These are phyloP conservation scores for Stenodera caucasica DNA, from an alignment of 2,888 invertebrate genomes.

Conservation along the genomic window DNA sequence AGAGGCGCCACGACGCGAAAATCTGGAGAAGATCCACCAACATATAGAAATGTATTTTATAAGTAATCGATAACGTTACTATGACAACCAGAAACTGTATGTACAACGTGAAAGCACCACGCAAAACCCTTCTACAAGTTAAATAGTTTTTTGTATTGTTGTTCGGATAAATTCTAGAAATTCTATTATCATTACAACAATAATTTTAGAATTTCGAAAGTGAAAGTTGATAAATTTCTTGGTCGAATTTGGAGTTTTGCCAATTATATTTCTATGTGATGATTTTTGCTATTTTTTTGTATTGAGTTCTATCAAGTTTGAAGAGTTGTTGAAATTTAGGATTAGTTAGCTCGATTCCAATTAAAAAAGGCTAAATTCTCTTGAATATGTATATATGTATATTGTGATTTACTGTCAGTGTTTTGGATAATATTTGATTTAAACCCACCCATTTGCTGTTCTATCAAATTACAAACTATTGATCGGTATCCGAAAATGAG, in stretches of 20 bases:
- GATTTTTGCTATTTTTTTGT: background rate
- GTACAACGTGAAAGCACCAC: constrained; percentile 23
- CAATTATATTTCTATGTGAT: too few relatives aligned
- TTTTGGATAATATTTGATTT: background rate
- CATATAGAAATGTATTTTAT: constrained; percentile 18
- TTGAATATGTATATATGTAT: background rate
- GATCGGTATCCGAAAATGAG: background rate
- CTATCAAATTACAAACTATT: constrained; percentile 2
- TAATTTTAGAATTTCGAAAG: too few relatives aligned
- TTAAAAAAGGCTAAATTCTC: background rate
- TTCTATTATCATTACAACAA: background rate
- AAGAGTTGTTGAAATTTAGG: background rate
- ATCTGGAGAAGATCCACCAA: background rate
- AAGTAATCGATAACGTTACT: constrained; percentile 39
- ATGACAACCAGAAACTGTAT: constrained; percentile 37
- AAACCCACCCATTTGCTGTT: background rate
- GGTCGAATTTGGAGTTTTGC: too few relatives aligned
- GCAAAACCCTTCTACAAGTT: constrained; percentile 6
- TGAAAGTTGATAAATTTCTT: too few relatives aligned
- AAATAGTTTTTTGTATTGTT: constrained; percentile 11
- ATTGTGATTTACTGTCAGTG: background rate
- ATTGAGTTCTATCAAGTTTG: background rate
- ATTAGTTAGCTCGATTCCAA: background rate
- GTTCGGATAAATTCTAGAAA: background rate
- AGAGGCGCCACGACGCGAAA: background rate